These are phyloP conservation scores for Spizella passerina DNA, from an alignment of 2,797 vertebrate genomes.

Conservation along the genomic window DNA sequence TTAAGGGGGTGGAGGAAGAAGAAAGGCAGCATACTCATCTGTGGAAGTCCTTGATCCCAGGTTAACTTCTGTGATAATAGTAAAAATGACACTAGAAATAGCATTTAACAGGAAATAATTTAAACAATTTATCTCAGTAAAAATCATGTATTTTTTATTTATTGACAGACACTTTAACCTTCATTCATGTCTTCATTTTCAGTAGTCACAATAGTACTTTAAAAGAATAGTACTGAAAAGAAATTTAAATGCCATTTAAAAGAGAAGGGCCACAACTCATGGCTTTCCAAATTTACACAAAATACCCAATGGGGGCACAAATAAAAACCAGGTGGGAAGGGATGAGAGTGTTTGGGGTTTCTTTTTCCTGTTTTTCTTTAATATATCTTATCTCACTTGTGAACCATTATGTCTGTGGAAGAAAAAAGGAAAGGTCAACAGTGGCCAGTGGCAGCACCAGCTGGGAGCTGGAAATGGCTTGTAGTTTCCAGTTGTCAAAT, in stretches of 20 bases:
- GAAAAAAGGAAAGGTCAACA: not conserved
- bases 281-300: not conserved
- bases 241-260: not conserved
- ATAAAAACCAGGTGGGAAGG: not conserved
- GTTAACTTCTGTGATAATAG: not conserved
- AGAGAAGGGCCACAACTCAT: not conserved
- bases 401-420: not conserved
- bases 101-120: not conserved
- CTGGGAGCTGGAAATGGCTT: not conserved
- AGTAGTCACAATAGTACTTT: not conserved
- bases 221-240: not conserved
- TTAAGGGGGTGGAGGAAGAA: not conserved
- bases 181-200: not conserved
- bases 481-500: not conserved
- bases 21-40: not conserved
- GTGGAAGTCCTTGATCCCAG: not conserved
- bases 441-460: slow-evolving; percentile 2
- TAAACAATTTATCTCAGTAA: not conserved
- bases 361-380: not conserved
- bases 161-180: not conserved
- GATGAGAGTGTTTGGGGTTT: not conserved
- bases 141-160: not conserved
- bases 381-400: not conserved
- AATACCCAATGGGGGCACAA: not conserved
- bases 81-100: not conserved